Base-by-base conservation (phyloP, 2,797 vertebrate genomes). In the Sebastes miniatus region DNA sequence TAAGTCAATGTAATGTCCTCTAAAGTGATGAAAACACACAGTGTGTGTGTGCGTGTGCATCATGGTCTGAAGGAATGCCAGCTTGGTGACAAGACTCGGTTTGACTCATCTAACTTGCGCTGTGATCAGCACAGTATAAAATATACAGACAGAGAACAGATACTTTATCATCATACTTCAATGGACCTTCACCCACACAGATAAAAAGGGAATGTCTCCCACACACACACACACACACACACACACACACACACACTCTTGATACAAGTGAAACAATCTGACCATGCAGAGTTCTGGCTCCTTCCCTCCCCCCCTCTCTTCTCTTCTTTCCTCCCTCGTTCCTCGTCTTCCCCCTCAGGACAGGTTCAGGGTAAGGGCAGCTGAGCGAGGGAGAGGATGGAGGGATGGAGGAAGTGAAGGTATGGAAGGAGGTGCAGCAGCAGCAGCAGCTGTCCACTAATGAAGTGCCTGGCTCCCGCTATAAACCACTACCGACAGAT, bases 281-380 rank as follows among this genome's bases (percentile, higher is more conserved):
- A 88, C 76, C 65, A 43, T 66, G 73, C 27, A 78, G 43, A 90
- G 74, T 87, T 77, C 80, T 82, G n/a, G 24, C 68, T 73, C 54
- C 61, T 67, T 77, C 61, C 61, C 62, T 73, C 57, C 79, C 70
- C 71, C 73, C 73, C 47, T 73, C 13, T 71, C 70, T 73, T 71
- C 73, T 75, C 57, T 18, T 68, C 76, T 67, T 61, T 57, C 72
- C 77, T 78, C 75, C 85, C 57, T 77, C 75, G 12, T 82, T 82
- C 63, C 65, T 76, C 29, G 11, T 77, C 43, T 71, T 68, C 62
- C 80, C 89, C 68, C 87, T 73, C 84, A 89, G 89, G 91, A 89
- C 88, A 90, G 83, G 93, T 94, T 94, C 91, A 95, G 89, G 80
- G 80, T 90, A 4, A 93, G 93, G 91, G 88, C 94, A 93, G 69